Conservation (phyloP, 1,140 invertebrate species). For the Caenorhabditis remanei region DNA sequence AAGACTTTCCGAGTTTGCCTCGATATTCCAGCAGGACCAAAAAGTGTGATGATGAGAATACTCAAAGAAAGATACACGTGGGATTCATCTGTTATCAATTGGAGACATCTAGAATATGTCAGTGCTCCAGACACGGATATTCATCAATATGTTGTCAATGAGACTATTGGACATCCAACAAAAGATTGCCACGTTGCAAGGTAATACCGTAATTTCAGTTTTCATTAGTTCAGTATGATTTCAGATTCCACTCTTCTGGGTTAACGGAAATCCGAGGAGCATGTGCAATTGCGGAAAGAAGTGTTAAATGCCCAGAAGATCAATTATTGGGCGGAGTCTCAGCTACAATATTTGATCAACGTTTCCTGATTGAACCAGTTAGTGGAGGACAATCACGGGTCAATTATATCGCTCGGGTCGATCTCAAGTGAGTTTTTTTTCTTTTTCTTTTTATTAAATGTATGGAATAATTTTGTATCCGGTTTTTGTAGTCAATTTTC, state of each 20-base stretch:
- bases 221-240: too few relatives aligned
- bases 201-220: background rate
- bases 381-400: slow-evolving; percentile 56
- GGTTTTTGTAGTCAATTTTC: too few relatives aligned
- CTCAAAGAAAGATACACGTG: slow-evolving; percentile 59
- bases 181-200: slow-evolving; percentile 61
- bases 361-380: slow-evolving; percentile 61
- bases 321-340: slow-evolving; percentile 61
- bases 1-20: slow-evolving; percentile 54
- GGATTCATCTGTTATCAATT: slow-evolving; percentile 61
- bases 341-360: slow-evolving; percentile 54
- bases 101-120: slow-evolving; percentile 54
- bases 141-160: slow-evolving; percentile 63
- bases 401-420: slow-evolving; percentile 60
- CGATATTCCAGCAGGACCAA: slow-evolving; percentile 59
- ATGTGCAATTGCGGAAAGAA: slow-evolving; percentile 59
- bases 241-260: slow-evolving; percentile 50
- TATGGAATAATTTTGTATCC: too few relatives aligned
- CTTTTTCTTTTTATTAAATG: background rate
- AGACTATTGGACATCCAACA: slow-evolving; percentile 62
- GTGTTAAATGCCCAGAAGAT: slow-evolving; percentile 56
- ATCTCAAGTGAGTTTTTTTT: slow-evolving; percentile 58
- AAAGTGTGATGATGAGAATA: slow-evolving; percentile 56
- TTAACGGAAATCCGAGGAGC: slow-evolving; percentile 57
- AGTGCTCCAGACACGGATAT: slow-evolving; percentile 60